Conservation (phyloP, 2,113 vertebrate genomes). For the Hippoglossus stenolepis region DNA sequence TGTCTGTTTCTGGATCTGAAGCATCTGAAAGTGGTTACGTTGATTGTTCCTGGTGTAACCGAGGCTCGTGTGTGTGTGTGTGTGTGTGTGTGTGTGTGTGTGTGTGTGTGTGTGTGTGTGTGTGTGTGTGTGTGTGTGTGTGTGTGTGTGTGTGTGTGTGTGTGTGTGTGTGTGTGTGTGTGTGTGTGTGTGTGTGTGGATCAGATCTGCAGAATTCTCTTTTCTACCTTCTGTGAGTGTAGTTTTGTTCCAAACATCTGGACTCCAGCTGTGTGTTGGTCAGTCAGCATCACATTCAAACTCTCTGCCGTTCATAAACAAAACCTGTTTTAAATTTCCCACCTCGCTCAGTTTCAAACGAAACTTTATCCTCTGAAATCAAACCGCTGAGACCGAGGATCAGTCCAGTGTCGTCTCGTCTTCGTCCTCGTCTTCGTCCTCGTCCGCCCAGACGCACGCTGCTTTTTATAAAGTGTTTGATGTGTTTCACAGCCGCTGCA, state of each 20-base stretch:
- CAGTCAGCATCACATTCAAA: not conserved
- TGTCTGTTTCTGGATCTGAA: constrained; percentile 19
- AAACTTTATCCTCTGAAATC: not conserved
- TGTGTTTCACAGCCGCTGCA: constrained; percentile 36
- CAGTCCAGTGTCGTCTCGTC: too few relatives aligned
- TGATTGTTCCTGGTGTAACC: not conserved
- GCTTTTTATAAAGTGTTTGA: constrained; percentile 30
- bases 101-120: not conserved
- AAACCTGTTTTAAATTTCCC: not conserved
- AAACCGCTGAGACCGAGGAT: not conserved
- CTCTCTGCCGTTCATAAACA: not conserved
- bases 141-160: not conserved
- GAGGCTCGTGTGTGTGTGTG: not conserved
- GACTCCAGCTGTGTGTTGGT: constrained; percentile 58
- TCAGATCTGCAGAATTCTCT: too few relatives aligned
- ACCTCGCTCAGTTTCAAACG: not conserved
- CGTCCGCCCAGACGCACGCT: too few relatives aligned
- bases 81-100: not conserved
- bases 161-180: not conserved
- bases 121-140: not conserved
- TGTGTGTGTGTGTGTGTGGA: not conserved
- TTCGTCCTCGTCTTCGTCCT: too few relatives aligned
- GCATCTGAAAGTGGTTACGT: constrained; percentile 50
- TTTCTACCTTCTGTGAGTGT: not conserved
- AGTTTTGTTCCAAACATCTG: constrained; percentile 54